These are phyloP conservation scores for Lagria hirta DNA, from an alignment of 2,888 invertebrate species.

Conservation along the genomic window DNA sequence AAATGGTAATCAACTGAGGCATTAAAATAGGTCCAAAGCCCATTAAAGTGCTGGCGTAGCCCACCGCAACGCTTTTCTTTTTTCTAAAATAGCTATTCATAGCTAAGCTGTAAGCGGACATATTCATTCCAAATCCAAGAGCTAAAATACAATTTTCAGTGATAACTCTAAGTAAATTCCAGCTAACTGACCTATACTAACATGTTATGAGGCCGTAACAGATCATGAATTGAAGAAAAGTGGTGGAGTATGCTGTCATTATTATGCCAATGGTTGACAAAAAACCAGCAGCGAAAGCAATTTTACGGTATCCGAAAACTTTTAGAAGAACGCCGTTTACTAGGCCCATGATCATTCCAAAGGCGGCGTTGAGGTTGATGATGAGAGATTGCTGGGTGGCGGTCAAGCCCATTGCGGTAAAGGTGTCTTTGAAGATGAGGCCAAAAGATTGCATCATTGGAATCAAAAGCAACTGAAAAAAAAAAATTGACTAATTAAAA, in stretches of 20 bases:
- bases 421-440: conserved; percentile 66
- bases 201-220: conserved; percentile 70
- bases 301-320: conserved; percentile 63
- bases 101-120: conserved; percentile 64
- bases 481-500: no score
- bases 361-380: conserved; percentile 66
- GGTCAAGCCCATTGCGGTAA: conserved; percentile 59
- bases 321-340: conserved; percentile 66
- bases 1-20: conserved; percentile 62
- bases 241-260: conserved; percentile 59
- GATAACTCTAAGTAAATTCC: conserved; percentile 1
- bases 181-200: conserved; percentile 54
- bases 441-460: conserved; percentile 60
- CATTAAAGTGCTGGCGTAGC: conserved; percentile 64
- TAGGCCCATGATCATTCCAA: conserved; percentile 67
- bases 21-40: conserved; percentile 68
- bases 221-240: conserved; percentile 62
- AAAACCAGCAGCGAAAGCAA: conserved; percentile 61
- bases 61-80: conserved; percentile 63
- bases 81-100: conserved; percentile 67
- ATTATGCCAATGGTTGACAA: conserved; percentile 62
- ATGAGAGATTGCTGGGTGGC: conserved; percentile 65
- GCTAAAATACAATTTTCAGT: conserved; percentile 55
- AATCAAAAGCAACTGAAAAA: conserved; percentile 40
- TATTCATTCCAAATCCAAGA: conserved; percentile 61